Conservation (phyloP, 2,888 invertebrate genomes). For the Panzeria rudis region DNA sequence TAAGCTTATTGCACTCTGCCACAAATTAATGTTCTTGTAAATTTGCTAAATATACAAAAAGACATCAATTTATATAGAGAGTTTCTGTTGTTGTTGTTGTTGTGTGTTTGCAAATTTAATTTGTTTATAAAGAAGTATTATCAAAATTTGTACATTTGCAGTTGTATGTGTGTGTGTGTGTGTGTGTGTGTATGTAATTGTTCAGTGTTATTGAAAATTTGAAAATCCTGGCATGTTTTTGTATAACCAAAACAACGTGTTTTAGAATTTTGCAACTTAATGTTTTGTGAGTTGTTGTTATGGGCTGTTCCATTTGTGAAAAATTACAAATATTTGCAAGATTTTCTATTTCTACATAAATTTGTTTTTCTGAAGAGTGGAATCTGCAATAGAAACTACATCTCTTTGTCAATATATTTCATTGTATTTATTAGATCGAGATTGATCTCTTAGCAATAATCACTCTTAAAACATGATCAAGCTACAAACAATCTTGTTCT, state of each 20-base stretch:
- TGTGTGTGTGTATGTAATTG: neutral
- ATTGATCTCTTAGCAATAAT: too few relatives aligned
- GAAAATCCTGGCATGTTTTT: constrained; percentile 11
- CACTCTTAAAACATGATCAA: too few relatives aligned
- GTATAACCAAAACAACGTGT: constrained; percentile 6
- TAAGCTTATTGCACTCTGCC: constrained; percentile 58
- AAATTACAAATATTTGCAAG: neutral
- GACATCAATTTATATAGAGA: neutral
- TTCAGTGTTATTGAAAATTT: constrained; percentile 9
- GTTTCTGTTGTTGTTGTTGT: neutral
- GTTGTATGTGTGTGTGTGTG: neutral
- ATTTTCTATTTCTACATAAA: too few relatives aligned
- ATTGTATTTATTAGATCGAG: too few relatives aligned
- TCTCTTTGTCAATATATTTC: too few relatives aligned
- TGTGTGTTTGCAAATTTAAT: constrained; percentile 21
- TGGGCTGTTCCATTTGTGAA: constrained; percentile 2
- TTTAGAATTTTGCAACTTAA: neutral
- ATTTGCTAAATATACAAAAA: constrained; percentile 35
- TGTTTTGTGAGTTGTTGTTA: constrained; percentile 2
- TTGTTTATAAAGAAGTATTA: constrained; percentile 22
- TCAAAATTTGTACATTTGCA: neutral
- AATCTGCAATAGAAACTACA: too few relatives aligned
- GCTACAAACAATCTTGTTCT: neutral
- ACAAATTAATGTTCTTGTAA: constrained; percentile 68
- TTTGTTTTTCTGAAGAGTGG: too few relatives aligned